A percentile compares a stretch with the other conserved stretches of the same genome.
phyloP scores from a whole-genome alignment of 2,888 invertebrate genomes.

The Lepetodrilus schrolli region DNA sequence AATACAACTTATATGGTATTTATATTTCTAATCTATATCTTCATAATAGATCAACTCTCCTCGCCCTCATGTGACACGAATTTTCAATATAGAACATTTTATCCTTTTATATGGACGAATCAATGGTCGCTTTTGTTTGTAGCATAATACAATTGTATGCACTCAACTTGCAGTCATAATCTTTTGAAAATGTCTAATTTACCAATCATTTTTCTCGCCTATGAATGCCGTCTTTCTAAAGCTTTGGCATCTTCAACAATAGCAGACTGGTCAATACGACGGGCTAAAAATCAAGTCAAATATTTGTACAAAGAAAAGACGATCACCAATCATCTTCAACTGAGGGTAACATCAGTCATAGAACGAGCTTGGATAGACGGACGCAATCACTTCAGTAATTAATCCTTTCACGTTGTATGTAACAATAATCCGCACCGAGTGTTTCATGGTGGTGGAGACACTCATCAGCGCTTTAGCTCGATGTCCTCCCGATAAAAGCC shows the following conservation, averaged over 20 bases:
- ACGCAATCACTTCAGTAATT: slow-evolving; percentile 19
- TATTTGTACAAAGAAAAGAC: slow-evolving; percentile 2
- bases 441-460: slow-evolving; percentile 6
- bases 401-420: slow-evolving; percentile 6
- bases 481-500: slow-evolving; percentile 17
- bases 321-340: slow-evolving; percentile 17
- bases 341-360: neutral
- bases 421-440: slow-evolving; percentile 14
- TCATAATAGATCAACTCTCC: neutral
- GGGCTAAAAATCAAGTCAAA: slow-evolving; percentile 21
- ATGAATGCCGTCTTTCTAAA: neutral
- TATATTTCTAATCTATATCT: neutral
- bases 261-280: neutral
- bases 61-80: neutral
- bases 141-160: neutral
- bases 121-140: neutral
- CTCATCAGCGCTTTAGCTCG: slow-evolving; percentile 11
- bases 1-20: slow-evolving; percentile 2
- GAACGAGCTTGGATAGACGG: neutral
- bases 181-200: slow-evolving; percentile 2
- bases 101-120: neutral
- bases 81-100: neutral
- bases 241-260: neutral
- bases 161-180: slow-evolving; percentile 18
- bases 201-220: slow-evolving; percentile 6